phyloP scores from a whole-genome alignment of 2,888 invertebrate genomes.

The Amphipyra berbera region DNA sequence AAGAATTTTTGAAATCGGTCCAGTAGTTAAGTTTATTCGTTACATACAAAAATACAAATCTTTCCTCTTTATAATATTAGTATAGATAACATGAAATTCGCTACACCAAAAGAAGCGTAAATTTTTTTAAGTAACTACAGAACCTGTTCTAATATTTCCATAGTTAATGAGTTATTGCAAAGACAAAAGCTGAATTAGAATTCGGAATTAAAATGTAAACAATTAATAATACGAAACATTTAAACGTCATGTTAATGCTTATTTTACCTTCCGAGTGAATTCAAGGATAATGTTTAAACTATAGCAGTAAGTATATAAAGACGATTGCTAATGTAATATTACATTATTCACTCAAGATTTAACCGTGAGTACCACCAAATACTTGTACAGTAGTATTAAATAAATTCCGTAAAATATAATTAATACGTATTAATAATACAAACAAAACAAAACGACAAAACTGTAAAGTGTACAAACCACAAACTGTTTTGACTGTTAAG shows the following conservation, averaged over 20 bases:
- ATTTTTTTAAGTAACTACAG: too few relatives aligned
- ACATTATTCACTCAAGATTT: slow-evolving; percentile 27
- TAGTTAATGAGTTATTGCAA: not conserved
- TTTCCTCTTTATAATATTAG: too few relatives aligned
- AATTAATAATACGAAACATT: not conserved
- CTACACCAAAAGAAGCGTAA: too few relatives aligned
- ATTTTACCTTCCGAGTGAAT: not conserved
- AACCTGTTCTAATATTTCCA: not conserved
- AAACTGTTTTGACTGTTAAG: not conserved
- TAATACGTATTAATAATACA: not conserved
- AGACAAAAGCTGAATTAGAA: not conserved
- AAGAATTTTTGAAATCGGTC: too few relatives aligned
- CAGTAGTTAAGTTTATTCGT: too few relatives aligned
- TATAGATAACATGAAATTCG: too few relatives aligned
- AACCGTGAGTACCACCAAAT: slow-evolving; percentile 37
- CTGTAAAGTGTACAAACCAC: not conserved
- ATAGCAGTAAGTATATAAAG: slow-evolving; percentile 46
- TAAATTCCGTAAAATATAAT: not conserved
- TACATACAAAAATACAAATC: too few relatives aligned
- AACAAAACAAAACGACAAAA: not conserved
- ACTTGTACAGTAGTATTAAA: too few relatives aligned
- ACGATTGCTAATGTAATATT: not conserved
- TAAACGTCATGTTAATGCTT: slow-evolving; percentile 1
- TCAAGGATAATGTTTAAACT: slow-evolving; percentile 36
- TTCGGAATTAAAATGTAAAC: slow-evolving; percentile 6